phyloP scores from a whole-genome alignment of 2,113 vertebrate species.

The Myrmophylax atrothorax region DNA sequence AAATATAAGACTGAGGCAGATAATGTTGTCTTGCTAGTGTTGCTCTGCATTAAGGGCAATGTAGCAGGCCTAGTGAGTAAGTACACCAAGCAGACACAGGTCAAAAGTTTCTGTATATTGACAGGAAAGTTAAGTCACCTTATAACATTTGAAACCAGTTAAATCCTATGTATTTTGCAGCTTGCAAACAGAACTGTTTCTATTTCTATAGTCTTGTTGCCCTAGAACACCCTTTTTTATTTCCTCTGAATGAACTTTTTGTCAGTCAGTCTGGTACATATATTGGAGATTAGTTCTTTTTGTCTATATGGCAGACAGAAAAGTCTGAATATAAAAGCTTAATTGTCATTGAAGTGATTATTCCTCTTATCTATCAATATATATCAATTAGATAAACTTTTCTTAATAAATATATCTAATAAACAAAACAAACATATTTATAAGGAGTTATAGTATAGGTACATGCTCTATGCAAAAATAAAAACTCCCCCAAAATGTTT shows the following conservation, averaged over 20 bases:
- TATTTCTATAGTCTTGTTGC: background rate
- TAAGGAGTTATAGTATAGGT: background rate
- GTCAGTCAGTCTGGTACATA: background rate
- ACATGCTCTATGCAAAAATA: background rate
- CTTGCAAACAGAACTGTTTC: background rate
- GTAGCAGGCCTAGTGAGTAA: rapidly evolving
- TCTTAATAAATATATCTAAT: background rate
- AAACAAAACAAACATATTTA: background rate
- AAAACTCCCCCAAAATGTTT: background rate
- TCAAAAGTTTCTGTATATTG: background rate
- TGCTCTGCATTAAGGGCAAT: background rate
- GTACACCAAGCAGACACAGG: background rate
- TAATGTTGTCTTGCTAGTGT: background rate
- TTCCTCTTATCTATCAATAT: background rate
- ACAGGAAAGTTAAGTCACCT: background rate
- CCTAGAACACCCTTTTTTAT: background rate
- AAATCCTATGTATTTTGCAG: background rate
- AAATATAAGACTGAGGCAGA: background rate
- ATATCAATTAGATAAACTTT: background rate
- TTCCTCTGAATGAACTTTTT: background rate
- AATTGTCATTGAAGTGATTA: background rate
- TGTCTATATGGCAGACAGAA: background rate
- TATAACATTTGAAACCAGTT: background rate
- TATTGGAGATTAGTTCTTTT: background rate
- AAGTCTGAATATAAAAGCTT: background rate